phyloP scores from a whole-genome alignment of 2,113 vertebrate species.

The Gopherus flavomarginatus region DNA sequence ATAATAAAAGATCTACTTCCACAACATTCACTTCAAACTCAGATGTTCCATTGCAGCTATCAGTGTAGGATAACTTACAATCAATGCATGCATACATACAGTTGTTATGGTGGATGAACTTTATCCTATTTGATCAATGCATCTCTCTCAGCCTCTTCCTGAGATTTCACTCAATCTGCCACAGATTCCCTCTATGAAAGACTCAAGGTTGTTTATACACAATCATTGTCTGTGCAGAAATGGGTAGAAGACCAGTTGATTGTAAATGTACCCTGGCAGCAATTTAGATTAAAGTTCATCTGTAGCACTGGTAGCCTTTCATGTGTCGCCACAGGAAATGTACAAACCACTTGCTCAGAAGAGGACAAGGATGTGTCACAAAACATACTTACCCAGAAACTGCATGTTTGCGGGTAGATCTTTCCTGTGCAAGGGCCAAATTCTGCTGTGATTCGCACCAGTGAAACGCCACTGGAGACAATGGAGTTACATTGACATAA shows the following conservation, averaged over 20 bases:
- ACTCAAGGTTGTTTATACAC: neutral
- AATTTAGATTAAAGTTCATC: conserved; percentile 41
- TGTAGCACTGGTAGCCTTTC: conserved; percentile 43
- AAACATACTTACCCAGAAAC: conserved; percentile 38
- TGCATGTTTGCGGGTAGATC: conserved; percentile 58
- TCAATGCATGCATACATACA: neutral
- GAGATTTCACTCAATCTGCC: conserved; percentile 19
- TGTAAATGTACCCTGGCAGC: conserved; percentile 37
- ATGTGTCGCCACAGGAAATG: neutral
- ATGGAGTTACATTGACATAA: neutral
- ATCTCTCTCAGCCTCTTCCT: neutral
- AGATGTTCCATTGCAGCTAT: neutral
- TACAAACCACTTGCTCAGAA: conserved; percentile 49
- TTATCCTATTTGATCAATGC: neutral
- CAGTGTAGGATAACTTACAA: neutral
- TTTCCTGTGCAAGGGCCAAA: conserved; percentile 25
- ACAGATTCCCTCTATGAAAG: neutral
- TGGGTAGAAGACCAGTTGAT: conserved; percentile 38
- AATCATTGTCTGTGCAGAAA: conserved; percentile 22
- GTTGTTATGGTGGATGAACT: neutral
- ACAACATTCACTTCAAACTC: neutral
- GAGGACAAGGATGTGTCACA: conserved; percentile 43
- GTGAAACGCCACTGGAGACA: neutral
- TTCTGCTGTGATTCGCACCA: neutral
- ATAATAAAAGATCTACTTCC: neutral